These are phyloP conservation scores for Mythimna pallens DNA, from an alignment of 2,888 invertebrate species.

Conservation along the genomic window DNA sequence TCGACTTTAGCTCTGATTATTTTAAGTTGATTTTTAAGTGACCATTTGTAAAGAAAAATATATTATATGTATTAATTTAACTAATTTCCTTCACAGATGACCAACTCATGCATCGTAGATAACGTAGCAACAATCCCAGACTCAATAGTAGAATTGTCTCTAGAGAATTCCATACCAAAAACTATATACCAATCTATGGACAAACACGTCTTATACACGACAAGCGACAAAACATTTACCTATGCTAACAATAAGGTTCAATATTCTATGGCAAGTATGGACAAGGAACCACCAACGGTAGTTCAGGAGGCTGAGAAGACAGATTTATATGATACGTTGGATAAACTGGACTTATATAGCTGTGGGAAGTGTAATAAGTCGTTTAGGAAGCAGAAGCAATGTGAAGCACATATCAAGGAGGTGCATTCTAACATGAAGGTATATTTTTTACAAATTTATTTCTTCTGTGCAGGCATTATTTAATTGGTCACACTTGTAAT, in stretches of 20 bases:
- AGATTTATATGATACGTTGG: slow-evolving; percentile 81
- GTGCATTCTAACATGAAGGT: slow-evolving; percentile 80
- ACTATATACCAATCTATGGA: slow-evolving; percentile 85
- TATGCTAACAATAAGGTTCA: slow-evolving; percentile 81
- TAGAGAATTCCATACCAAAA: slow-evolving; percentile 86
- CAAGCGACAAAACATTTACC: slow-evolving; percentile 79
- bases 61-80: neutral
- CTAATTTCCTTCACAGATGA: slow-evolving; percentile 77
- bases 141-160: slow-evolving; percentile 86
- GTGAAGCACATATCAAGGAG: slow-evolving; percentile 91
- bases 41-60: neutral
- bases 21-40: neutral
- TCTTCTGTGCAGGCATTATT: neutral
- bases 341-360: slow-evolving; percentile 80
- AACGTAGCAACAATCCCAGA: slow-evolving; percentile 85
- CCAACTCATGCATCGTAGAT: slow-evolving; percentile 86
- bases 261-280: slow-evolving; percentile 83
- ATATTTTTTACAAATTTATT: neutral
- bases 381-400: slow-evolving; percentile 92
- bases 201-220: slow-evolving; percentile 83
- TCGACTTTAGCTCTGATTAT: too few species aligned
- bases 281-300: slow-evolving; percentile 72
- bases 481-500: neutral
- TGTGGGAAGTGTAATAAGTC: slow-evolving; percentile 89
- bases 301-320: slow-evolving; percentile 72